Evolutionary conservation across 2,888 invertebrate genomes (phyloP).

Genomic region (Dolomedes plantarius): DNA sequence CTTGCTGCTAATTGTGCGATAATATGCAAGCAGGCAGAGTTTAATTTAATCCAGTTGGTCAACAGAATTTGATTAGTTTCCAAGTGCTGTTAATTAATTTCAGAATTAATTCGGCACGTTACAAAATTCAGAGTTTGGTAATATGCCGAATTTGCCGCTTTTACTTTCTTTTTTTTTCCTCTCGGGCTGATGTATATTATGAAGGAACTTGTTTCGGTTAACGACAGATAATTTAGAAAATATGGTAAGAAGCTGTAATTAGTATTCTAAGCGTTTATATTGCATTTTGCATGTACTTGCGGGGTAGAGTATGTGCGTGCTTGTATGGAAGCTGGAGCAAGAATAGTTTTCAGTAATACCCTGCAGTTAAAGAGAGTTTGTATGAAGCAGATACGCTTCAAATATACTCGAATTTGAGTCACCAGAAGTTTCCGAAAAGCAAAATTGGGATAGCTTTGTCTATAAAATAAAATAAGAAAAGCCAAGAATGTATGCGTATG

Average conservation of each 20-base stretch:
- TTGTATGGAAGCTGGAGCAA: too few species aligned
- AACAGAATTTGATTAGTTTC: constrained; percentile 12
- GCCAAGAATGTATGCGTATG: too few species aligned
- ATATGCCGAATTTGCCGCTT: background rate
- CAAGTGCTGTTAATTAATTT: constrained; percentile 14
- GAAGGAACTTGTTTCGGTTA: background rate
- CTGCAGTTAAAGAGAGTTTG: too few species aligned
- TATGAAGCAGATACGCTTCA: too few species aligned
- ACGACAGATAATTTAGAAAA: background rate
- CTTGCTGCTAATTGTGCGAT: background rate
- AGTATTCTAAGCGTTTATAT: background rate
- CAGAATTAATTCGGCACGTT: background rate
- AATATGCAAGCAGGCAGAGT: constrained; percentile 7
- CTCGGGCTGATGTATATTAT: background rate
- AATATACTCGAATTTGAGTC: too few species aligned
- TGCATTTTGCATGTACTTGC: too few species aligned
- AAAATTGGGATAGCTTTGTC: too few species aligned
- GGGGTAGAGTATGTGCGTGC: too few species aligned
- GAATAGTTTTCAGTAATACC: too few species aligned
- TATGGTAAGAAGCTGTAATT: background rate
- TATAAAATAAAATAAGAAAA: too few species aligned
- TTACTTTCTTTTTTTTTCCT: background rate
- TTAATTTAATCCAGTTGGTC: constrained; percentile 18
- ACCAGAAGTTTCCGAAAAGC: too few species aligned
- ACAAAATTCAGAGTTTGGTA: background rate